Evolutionary conservation across 2,113 vertebrate genomes (phyloP).

Genomic region (Oophaga pumilio): DNA sequence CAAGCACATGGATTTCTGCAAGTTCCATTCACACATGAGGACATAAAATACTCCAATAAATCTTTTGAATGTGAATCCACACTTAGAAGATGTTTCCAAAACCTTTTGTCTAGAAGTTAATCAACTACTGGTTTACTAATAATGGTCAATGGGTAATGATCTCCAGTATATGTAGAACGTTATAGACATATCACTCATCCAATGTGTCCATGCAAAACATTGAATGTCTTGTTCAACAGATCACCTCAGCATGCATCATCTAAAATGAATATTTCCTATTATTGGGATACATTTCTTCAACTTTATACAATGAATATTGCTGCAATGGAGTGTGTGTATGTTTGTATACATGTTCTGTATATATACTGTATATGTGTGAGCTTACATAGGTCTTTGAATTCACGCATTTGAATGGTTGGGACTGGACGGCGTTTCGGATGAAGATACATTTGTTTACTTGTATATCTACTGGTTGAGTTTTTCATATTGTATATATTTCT

Average conservation of each 20-base stretch:
- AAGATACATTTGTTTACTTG: slow-evolving; percentile 63
- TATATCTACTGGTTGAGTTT: slow-evolving; percentile 71
- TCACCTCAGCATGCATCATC: slow-evolving; percentile 63
- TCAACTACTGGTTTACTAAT: not conserved
- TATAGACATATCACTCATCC: not conserved
- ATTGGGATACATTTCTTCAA: slow-evolving; percentile 64
- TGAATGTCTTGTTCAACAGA: slow-evolving; percentile 65
- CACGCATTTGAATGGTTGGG: not conserved
- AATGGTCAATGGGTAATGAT: not conserved
- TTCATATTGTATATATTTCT: slow-evolving; percentile 76
- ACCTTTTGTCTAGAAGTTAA: not conserved
- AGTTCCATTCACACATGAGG: no score
- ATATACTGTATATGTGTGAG: slow-evolving; percentile 51
- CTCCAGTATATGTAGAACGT: not conserved
- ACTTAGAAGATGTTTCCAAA: no score
- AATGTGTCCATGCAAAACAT: slow-evolving; percentile 57
- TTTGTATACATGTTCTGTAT: slow-evolving; percentile 61
- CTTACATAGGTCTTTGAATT: not conserved
- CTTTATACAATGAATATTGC: slow-evolving; percentile 59
- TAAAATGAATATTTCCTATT: slow-evolving; percentile 63
- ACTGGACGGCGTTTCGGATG: slow-evolving; percentile 1
- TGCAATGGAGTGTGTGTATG: slow-evolving; percentile 41
- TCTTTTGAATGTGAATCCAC: no score
- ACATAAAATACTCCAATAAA: no score
- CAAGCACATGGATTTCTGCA: no score